Conservation (phyloP, 2,113 vertebrate genomes). For the Cyrtonyx montezumae region DNA sequence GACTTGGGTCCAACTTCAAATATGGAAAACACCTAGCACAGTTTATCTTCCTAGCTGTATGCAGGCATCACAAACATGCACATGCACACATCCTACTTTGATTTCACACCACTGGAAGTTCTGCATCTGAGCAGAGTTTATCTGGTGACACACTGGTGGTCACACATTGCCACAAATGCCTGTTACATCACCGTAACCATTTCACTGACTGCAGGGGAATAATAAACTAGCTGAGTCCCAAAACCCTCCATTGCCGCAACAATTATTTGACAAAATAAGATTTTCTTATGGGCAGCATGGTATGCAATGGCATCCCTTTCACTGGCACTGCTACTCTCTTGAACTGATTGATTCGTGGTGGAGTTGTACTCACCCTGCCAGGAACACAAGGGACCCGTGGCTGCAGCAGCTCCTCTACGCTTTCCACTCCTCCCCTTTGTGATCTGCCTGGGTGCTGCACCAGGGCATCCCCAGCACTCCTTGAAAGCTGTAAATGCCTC, state of each 20-base stretch:
- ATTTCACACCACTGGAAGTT: neutral
- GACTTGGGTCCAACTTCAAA: neutral
- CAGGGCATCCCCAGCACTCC: neutral
- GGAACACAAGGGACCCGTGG: neutral
- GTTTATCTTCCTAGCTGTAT: neutral
- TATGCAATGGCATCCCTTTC: neutral
- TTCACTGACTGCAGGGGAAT: neutral
- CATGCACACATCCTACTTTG: rapidly evolving
- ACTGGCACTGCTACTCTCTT: neutral
- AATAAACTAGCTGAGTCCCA: neutral
- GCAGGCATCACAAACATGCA: neutral
- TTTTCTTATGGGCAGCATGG: neutral
- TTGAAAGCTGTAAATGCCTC: neutral
- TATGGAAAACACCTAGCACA: neutral
- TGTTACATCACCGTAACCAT: neutral
- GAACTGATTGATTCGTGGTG: neutral
- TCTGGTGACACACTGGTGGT: neutral
- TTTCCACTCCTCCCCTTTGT: neutral
- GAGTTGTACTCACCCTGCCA: neutral
- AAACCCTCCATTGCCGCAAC: neutral
- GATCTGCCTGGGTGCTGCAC: neutral
- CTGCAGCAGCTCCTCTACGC: neutral
- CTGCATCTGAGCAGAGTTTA: neutral
- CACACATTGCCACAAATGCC: neutral
- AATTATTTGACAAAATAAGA: neutral